A percentile compares a stretch with the other conserved stretches of the same genome.
These are phyloP conservation scores for Muntiacus reevesi DNA, from an alignment of 2,113 vertebrate genomes.

Conservation along the genomic window DNA sequence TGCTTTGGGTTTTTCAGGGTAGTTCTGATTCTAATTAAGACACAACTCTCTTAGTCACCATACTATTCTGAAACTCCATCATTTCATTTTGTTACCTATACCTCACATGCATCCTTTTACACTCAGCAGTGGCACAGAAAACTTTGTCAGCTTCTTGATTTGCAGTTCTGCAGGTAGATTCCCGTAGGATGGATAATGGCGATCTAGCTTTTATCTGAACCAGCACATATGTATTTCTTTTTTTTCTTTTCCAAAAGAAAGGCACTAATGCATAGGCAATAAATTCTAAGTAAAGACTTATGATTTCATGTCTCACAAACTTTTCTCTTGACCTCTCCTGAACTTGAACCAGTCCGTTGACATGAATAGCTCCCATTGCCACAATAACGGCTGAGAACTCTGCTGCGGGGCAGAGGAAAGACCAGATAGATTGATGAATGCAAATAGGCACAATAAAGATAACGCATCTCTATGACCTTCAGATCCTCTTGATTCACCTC, in stretches of 20 bases:
- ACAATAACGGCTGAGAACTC: neutral
- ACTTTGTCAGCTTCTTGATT: neutral
- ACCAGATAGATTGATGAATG: neutral
- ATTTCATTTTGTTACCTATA: neutral
- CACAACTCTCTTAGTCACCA: neutral
- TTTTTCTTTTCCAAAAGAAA: neutral
- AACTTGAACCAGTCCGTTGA: neutral
- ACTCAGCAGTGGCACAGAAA: neutral
- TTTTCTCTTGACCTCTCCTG: neutral
- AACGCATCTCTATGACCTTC: neutral
- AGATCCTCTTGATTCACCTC: neutral
- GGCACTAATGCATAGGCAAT: neutral
- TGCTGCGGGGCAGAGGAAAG: neutral
- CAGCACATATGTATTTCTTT: neutral
- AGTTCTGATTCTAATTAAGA: neutral
- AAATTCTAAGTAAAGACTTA: constrained; percentile 47
- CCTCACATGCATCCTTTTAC: neutral
- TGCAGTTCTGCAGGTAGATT: neutral
- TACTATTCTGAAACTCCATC: neutral
- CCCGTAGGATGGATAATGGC: neutral
- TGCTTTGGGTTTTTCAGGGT: neutral
- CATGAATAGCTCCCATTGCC: neutral
- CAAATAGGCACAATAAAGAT: neutral
- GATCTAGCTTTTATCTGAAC: constrained; percentile 21
- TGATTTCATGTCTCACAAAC: constrained; percentile 19